A percentile compares a stretch with the other conserved stretches of the same genome.
phyloP scores from a whole-genome alignment of 2,888 invertebrate genomes.

The Boloria euphrosyne region DNA sequence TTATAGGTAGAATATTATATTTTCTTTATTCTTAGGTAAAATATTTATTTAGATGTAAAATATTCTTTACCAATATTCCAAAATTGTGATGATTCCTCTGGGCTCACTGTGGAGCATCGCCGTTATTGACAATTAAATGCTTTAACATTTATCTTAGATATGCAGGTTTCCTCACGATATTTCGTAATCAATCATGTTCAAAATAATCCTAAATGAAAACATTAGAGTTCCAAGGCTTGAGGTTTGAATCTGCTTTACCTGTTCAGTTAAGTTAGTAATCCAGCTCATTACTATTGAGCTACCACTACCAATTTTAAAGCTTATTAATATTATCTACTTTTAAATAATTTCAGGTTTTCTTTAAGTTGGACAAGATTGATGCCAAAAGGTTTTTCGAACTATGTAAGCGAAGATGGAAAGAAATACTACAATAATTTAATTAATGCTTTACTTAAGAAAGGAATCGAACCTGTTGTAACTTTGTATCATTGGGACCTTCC shows the following conservation, averaged over 20 bases:
- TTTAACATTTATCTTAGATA: too few relatives aligned
- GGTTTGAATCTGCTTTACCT: too few relatives aligned
- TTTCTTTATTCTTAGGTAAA: too few relatives aligned
- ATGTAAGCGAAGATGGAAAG: slow-evolving; percentile 5
- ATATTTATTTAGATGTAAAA: not conserved
- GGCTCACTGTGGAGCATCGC: too few relatives aligned
- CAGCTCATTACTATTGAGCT: not conserved
- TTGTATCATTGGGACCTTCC: slow-evolving; percentile 9
- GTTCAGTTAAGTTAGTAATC: too few relatives aligned
- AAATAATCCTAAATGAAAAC: too few relatives aligned
- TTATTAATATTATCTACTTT: not conserved
- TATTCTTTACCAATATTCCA: too few relatives aligned
- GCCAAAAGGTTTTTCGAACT: slow-evolving; percentile 1
- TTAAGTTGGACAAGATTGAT: slow-evolving; percentile 10
- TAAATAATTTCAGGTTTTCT: slow-evolving; percentile 10
- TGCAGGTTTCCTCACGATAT: too few relatives aligned
- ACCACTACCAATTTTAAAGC: not conserved
- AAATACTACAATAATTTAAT: slow-evolving; percentile 12
- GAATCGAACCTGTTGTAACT: slow-evolving; percentile 14
- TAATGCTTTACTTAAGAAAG: slow-evolving; percentile 1
- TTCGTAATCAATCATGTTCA: too few relatives aligned
- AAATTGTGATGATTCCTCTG: too few relatives aligned
- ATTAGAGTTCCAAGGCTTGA: too few relatives aligned
- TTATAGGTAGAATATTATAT: not conserved
- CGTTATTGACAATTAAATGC: too few relatives aligned